Conservation (phyloP, 2,797 vertebrate species). For the Lycodopsis pacificus region DNA sequence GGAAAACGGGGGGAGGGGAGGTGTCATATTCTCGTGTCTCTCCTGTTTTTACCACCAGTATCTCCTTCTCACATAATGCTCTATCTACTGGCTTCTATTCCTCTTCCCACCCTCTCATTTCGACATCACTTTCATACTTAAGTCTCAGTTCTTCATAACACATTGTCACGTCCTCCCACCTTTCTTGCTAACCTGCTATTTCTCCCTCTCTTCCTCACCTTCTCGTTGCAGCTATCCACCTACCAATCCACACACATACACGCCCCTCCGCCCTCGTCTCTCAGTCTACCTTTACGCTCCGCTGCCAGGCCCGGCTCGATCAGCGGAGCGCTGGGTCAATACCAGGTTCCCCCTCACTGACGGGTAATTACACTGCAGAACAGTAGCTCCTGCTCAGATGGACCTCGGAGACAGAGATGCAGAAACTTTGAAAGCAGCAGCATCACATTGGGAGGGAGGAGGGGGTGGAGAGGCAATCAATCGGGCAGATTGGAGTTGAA, state of each 20-base stretch:
- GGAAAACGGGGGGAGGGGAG: slow-evolving; percentile 4
- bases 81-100: slow-evolving; percentile 7
- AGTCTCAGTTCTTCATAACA: slow-evolving; percentile 22
- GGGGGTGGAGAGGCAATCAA: slow-evolving; percentile 76
- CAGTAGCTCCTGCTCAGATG: slow-evolving; percentile 47
- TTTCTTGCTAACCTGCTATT: slow-evolving; percentile 14
- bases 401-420: slow-evolving; percentile 71
- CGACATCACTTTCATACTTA: slow-evolving; percentile 21
- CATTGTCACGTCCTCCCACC: slow-evolving; percentile 34
- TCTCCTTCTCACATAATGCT: slow-evolving; percentile 21
- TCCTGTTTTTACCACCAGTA: slow-evolving; percentile 27
- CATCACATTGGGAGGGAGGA: slow-evolving; percentile 31
- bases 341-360: slow-evolving; percentile 73
- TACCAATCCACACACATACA: neutral
- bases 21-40: slow-evolving; percentile 39
- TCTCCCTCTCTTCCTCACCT: slow-evolving; percentile 9
- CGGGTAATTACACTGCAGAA: slow-evolving; percentile 78
- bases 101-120: slow-evolving; percentile 16
- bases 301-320: slow-evolving; percentile 52
- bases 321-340: slow-evolving; percentile 70
- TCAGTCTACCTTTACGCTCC: slow-evolving; percentile 43
- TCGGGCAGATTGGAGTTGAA: slow-evolving; percentile 78
- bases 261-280: slow-evolving; percentile 1
- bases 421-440: slow-evolving; percentile 67
- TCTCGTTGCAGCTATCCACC: slow-evolving; percentile 27